Percentiles rank a stretch among this genome's conserved stretches.
Evolutionary conservation across 1,140 invertebrate species (phyloP).

Genomic region (Nylanderia fulva): DNA sequence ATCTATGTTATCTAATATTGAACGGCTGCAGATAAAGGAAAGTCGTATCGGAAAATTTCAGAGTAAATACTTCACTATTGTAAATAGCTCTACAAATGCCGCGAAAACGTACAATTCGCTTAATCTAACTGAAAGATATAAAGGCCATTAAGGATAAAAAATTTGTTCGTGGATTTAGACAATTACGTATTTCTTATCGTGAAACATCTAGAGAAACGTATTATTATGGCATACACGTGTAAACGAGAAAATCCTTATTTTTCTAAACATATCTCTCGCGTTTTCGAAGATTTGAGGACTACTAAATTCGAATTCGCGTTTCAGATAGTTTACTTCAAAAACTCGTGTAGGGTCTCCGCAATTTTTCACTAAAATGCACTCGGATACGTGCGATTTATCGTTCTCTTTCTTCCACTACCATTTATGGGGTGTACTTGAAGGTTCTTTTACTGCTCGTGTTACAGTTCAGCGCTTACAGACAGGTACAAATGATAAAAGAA

Average conservation of each 20-base stretch:
- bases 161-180: background rate
- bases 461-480: slow-evolving; percentile 27
- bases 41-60: background rate
- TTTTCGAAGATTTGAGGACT: background rate
- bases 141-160: background rate
- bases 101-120: background rate
- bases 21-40: background rate
- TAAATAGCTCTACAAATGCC: background rate
- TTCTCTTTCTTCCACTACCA: slow-evolving; percentile 1
- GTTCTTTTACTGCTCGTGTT: slow-evolving; percentile 52
- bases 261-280: background rate
- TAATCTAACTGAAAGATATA: background rate
- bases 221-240: background rate
- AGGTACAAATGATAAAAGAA: slow-evolving; percentile 24
- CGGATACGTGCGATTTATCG: slow-evolving; percentile 45
- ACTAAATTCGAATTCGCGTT: slow-evolving; percentile 42
- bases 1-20: background rate
- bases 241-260: background rate
- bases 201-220: background rate
- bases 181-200: too few species aligned
- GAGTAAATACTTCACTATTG: background rate
- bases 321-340: slow-evolving; percentile 16
- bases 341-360: background rate
- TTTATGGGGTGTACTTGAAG: slow-evolving; percentile 40
- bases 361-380: slow-evolving; percentile 39